Base-by-base conservation (phyloP, 2,113 vertebrate species). In the Cyphomyrus plagiostoma region DNA sequence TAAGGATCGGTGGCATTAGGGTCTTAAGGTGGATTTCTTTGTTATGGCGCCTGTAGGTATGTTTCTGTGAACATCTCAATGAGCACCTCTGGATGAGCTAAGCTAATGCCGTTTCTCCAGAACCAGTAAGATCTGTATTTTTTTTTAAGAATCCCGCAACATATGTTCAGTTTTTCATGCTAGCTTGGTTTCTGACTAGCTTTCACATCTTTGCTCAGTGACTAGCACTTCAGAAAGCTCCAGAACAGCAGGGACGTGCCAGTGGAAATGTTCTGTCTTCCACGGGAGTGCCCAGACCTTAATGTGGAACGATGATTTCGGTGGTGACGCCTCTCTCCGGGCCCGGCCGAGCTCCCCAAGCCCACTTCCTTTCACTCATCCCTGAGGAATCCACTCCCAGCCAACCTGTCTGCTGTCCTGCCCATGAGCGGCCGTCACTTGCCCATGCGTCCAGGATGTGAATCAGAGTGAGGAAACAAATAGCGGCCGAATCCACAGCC, bases 381-480 rank as follows among this genome's bases (percentile, higher is more conserved):
- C 53, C 80, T 10, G 53, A 84, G 80, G 77, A 62, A 85, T 85
- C 50, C 39, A n/a, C 11, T 6, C 88, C 49, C 49, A 42, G 48
- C 88, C 48, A 42, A 23, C 74, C 19, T 21, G 49, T 45, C 88
- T 70, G n/a, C 62, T 30, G 35, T 50, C 19, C 48, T 50, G 26
- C 50, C 49, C 13, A 17, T 26, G 58, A 39, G 23, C 21, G 13
- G 46, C 8, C 30, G 30, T 26, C 74, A 26, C 19, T 48, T 9
- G 42, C 88, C 58, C 84, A 66, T 89, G 77, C 66, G 82, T 49
- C 74, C 48, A 92, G 77, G 88, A 90, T 91, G 88, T 94, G 94
- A 94, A 91, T 94, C 92, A 93, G 26, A 30, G 46, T 89, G 88
- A 49, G 50, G 26, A 45, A 46, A 42, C 35, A 23, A 91, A 91